These are phyloP conservation scores for Aix galericulata DNA, from an alignment of 2,113 vertebrate genomes.

Conservation along the genomic window DNA sequence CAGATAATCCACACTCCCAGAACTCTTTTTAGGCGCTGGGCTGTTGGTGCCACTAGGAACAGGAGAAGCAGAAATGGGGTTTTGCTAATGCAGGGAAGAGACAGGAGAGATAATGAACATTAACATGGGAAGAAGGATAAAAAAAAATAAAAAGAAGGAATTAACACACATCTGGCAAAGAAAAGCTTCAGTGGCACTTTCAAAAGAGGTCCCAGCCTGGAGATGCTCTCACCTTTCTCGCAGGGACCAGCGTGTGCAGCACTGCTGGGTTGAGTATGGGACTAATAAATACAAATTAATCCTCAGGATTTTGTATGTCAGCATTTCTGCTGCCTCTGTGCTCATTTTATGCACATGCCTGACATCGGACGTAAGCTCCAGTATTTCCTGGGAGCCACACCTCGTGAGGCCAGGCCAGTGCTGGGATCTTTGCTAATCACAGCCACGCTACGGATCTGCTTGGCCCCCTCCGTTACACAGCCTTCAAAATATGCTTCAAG, in stretches of 20 bases:
- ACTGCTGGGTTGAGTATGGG: too few species aligned
- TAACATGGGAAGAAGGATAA: slow-evolving; percentile 15
- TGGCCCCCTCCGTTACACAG: neutral
- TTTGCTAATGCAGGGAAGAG: slow-evolving; percentile 84
- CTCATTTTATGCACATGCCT: neutral
- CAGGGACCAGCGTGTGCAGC: neutral
- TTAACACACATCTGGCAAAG: neutral
- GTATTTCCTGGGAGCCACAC: neutral
- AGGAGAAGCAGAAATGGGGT: slow-evolving; percentile 95
- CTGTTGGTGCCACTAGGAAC: slow-evolving; percentile 94
- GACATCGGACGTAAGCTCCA: neutral
- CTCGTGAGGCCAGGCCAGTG: neutral
- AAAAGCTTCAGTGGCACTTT: neutral
- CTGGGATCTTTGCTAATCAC: neutral
- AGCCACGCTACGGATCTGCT: neutral
- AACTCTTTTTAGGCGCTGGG: slow-evolving; percentile 92
- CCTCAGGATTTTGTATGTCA: neutral
- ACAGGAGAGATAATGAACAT: slow-evolving; percentile 8
- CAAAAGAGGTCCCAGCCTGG: neutral
- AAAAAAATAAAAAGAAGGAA: neutral
- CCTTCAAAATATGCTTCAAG: slow-evolving; percentile 42
- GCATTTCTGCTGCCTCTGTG: neutral
- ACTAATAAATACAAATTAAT: neutral
- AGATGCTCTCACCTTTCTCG: neutral
- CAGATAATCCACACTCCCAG: slow-evolving; percentile 92